Evolutionary conservation across 2,113 vertebrate genomes (phyloP).

Genomic region (Axis porcinus): DNA sequence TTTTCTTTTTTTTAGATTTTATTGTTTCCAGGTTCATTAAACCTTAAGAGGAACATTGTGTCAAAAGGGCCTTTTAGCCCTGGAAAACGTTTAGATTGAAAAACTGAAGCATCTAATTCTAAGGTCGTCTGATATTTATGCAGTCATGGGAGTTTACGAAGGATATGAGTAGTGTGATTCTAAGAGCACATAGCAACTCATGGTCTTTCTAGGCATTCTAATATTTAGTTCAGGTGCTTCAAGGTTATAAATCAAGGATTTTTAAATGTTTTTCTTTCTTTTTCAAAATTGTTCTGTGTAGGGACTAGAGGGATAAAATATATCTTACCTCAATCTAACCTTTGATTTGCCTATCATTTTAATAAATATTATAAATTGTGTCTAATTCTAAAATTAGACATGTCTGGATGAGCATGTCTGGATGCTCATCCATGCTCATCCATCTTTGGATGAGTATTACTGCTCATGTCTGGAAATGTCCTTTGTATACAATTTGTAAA

Average conservation of each 20-base stretch:
- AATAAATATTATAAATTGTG: not conserved
- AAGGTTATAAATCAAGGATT: not conserved
- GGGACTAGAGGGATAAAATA: not conserved
- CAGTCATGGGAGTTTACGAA: not conserved
- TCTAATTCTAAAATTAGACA: not conserved
- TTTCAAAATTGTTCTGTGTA: not conserved
- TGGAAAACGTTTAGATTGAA: not conserved
- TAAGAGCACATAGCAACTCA: constrained; percentile 18
- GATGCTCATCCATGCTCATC: not conserved
- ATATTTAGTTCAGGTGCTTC: constrained; percentile 20
- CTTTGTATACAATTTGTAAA: not conserved
- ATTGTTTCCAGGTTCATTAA: not conserved
- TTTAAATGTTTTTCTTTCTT: not conserved
- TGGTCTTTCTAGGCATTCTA: not conserved
- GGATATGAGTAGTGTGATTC: not conserved
- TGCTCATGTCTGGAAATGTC: not conserved
- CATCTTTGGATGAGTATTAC: not conserved
- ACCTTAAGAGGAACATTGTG: not conserved
- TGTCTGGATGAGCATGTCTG: not conserved
- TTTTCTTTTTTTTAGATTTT: constrained; percentile 14
- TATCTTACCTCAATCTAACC: not conserved
- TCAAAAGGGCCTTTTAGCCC: not conserved
- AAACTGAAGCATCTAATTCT: not conserved
- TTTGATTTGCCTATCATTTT: not conserved
- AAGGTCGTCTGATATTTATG: constrained; percentile 32